These are phyloP conservation scores for Lutjanus erythropterus DNA, from an alignment of 2,113 vertebrate species.

Conservation along the genomic window DNA sequence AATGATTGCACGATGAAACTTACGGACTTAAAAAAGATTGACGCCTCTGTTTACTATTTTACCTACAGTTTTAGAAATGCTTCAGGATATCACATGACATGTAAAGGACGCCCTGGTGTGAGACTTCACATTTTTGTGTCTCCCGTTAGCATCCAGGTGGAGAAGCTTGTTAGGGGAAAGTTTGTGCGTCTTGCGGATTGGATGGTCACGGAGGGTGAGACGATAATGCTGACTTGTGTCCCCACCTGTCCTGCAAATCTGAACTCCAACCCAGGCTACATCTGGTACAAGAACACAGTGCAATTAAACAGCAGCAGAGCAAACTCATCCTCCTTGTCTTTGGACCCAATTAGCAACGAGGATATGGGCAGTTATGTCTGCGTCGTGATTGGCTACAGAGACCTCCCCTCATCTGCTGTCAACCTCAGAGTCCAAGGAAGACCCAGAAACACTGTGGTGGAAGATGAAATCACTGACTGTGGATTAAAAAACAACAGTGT, in stretches of 20 bases:
- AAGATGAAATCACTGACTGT: not conserved
- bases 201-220: conserved; percentile 18
- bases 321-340: not conserved
- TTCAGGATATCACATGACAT: not conserved
- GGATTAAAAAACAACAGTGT: not conserved
- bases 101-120: conserved; percentile 2
- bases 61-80: not conserved
- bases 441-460: not conserved
- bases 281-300: conserved; percentile 36
- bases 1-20: conserved; percentile 3
- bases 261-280: conserved; percentile 24
- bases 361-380: conserved; percentile 12
- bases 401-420: conserved; percentile 7
- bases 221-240: conserved; percentile 29
- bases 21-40: not conserved
- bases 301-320: conserved; percentile 4
- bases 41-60: not conserved
- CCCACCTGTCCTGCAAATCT: conserved; percentile 11
- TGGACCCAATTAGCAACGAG: not conserved
- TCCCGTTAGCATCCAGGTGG: not conserved
- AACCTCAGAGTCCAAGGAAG: not conserved
- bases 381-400: not conserved
- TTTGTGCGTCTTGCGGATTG: not conserved
- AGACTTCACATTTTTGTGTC: conserved; percentile 9
- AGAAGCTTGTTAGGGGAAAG: not conserved